These are phyloP conservation scores for Pteria penguin DNA, from an alignment of 2,888 invertebrate species.

Conservation along the genomic window DNA sequence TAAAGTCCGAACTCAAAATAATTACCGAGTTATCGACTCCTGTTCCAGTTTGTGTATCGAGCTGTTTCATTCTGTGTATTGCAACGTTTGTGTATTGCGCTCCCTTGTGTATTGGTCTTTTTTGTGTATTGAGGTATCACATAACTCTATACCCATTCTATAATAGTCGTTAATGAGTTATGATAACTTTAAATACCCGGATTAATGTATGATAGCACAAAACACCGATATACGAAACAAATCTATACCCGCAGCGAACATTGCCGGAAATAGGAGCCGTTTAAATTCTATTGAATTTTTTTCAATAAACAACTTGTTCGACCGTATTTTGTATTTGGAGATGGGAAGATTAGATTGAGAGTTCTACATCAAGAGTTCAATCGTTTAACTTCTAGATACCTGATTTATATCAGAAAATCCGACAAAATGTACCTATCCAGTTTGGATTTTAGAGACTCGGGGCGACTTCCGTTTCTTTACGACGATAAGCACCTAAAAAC, in stretches of 20 bases:
- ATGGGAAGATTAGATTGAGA: background rate
- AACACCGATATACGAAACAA: background rate
- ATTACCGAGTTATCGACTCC: too few species aligned
- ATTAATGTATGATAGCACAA: background rate
- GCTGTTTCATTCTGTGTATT: too few species aligned
- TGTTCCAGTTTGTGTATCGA: too few species aligned
- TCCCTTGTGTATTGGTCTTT: background rate
- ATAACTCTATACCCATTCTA: too few species aligned
- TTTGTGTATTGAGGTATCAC: background rate
- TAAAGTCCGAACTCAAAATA: too few species aligned
- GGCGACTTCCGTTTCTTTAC: background rate
- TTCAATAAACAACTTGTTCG: background rate
- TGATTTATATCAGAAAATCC: background rate
- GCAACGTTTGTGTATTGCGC: too few species aligned
- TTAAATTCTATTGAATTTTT: background rate
- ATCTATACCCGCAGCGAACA: background rate
- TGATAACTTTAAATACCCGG: background rate
- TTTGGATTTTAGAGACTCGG: background rate
- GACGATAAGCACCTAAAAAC: constrained; percentile 7
- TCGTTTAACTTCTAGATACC: background rate
- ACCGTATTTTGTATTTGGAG: too few species aligned
- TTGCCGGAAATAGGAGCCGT: background rate
- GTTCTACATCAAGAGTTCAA: background rate
- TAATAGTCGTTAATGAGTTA: background rate
- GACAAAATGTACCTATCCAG: constrained; percentile 17